These are phyloP conservation scores for Eubasilissa regina DNA, from an alignment of 1,140 invertebrate species.

Conservation along the genomic window DNA sequence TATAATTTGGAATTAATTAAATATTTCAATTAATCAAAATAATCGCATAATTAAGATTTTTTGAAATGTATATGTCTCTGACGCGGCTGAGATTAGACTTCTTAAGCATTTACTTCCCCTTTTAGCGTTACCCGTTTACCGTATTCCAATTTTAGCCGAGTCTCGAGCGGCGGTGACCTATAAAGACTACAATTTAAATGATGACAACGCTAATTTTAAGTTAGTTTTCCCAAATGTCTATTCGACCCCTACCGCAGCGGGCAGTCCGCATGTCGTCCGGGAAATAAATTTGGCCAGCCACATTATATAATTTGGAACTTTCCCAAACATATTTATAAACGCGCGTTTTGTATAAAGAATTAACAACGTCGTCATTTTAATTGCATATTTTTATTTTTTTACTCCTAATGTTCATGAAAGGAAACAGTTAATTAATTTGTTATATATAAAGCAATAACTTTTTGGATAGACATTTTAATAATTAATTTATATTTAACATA, in stretches of 20 bases:
- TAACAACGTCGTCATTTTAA: slow-evolving; percentile 4
- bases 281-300: neutral
- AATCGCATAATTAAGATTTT: too few species aligned
- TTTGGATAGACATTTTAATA: too few species aligned
- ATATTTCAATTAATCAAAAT: too few species aligned
- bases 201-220: neutral
- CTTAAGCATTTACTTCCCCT: too few species aligned
- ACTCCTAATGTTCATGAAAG: too few species aligned
- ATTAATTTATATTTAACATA: too few species aligned
- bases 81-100: too few species aligned
- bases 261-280: neutral
- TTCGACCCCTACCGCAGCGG: neutral
- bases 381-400: neutral
- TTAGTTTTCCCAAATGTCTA: neutral
- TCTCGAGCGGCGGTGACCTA: neutral
- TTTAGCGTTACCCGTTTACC: too few species aligned
- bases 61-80: too few species aligned
- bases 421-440: too few species aligned
- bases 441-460: too few species aligned
- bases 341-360: slow-evolving; percentile 1
- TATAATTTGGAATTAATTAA: too few species aligned
- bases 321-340: slow-evolving; percentile 35
- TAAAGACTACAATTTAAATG: neutral
- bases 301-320: slow-evolving; percentile 19
- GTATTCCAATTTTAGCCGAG: neutral